Percentiles rank a stretch among this genome's conserved stretches.
phyloP scores from a whole-genome alignment of 2,113 vertebrate genomes.

The Turnix velox region DNA sequence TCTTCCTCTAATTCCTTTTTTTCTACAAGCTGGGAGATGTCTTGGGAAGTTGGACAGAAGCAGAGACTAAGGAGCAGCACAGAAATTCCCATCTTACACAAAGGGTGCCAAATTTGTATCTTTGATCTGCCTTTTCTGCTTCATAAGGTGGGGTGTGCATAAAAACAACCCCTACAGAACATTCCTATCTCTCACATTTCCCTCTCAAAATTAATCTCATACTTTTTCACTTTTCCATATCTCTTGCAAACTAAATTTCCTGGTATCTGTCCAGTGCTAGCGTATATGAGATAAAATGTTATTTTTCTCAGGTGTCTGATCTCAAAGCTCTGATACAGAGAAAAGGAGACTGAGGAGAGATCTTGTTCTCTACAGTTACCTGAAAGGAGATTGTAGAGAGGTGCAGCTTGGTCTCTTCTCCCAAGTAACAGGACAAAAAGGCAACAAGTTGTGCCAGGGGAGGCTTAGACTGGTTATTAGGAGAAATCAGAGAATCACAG shows the following conservation, averaged over 20 bases:
- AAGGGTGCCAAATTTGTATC: neutral
- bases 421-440: no score
- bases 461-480: no score
- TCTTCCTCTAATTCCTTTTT: neutral
- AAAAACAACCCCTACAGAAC: neutral
- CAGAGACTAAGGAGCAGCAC: neutral
- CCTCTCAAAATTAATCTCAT: neutral
- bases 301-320: neutral
- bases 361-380: no score
- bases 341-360: no score
- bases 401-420: no score
- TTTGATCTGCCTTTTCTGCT: neutral
- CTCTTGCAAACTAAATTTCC: conserved; percentile 11
- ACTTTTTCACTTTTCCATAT: neutral
- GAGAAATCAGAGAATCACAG: no score
- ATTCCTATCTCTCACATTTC: neutral
- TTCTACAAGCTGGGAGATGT: neutral
- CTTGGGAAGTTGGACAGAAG: neutral
- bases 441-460: no score
- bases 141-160: neutral
- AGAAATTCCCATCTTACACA: neutral
- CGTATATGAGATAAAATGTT: neutral
- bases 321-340: neutral
- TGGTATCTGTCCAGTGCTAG: neutral
- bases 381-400: no score